These are phyloP conservation scores for Gortyna flavago DNA, from an alignment of 2,888 invertebrate genomes.

Conservation along the genomic window DNA sequence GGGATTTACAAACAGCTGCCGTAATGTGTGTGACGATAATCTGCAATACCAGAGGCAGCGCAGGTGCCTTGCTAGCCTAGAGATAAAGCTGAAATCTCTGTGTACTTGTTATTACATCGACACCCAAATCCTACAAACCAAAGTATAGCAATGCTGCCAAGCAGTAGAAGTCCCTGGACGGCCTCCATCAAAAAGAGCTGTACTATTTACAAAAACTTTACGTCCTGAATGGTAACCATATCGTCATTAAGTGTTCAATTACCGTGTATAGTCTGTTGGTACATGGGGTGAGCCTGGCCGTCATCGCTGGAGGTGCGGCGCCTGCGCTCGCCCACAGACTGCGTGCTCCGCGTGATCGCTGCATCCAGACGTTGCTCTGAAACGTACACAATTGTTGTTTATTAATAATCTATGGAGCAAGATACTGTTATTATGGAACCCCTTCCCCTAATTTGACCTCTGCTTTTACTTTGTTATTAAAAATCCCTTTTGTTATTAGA, in stretches of 20 bases:
- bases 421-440: background rate
- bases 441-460: too few species aligned
- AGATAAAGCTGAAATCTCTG: background rate
- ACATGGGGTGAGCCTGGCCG: slow-evolving; percentile 81
- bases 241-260: slow-evolving; percentile 40
- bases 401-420: background rate
- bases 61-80: background rate
- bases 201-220: background rate
- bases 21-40: background rate
- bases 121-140: background rate
- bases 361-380: slow-evolving; percentile 85
- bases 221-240: background rate
- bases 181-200: background rate
- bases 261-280: slow-evolving; percentile 89
- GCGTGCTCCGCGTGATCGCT: slow-evolving; percentile 85
- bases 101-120: background rate
- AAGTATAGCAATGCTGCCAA: background rate
- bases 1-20: background rate
- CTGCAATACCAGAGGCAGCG: background rate
- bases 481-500: too few species aligned
- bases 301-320: slow-evolving; percentile 85
- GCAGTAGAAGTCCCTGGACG: background rate
- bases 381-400: slow-evolving; percentile 56
- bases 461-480: too few species aligned
- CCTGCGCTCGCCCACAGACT: slow-evolving; percentile 85